Base-by-base conservation (phyloP, 1,140 invertebrate genomes). In the Laupala kohalensis region DNA sequence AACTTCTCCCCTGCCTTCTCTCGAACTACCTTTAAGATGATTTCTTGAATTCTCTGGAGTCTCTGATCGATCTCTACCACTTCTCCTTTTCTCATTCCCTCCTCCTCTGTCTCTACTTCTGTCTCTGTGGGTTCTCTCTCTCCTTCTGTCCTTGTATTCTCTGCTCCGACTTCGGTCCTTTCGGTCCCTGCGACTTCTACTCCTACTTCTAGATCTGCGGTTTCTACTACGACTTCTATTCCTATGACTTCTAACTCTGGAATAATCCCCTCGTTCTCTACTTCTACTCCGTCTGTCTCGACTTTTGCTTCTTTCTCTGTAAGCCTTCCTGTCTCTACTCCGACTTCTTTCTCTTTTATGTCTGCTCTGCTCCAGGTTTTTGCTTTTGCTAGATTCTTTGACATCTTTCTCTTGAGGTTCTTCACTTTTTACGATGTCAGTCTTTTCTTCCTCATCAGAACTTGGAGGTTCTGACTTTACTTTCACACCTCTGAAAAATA, bases 41-140 rank as follows among this genome's bases (percentile, higher is more conserved):
- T 74, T 80, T 71, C 76, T 70, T 70, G 71, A 73, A 67, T 75
- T 77, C 73, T 79, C 78, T 25, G 78, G 73, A 68, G 77, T 78
- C 73, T 78, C 69, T 69, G 72, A 72, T 71, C 72, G 69, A 23
- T 73, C 69, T 73, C 72, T 30, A 23, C 62, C 72, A 19, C 72
- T 73, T 64, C 69, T 71, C 25, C 71, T 72, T 69, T 72, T 74
- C 67, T 75, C 76, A 71, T 73, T 76, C 53, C 78, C 76, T 75
- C 75, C 76, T 25, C 73, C 76, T 73, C 74, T 74, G 26, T 75
- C 75, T 5, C 63, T 67, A 64, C 73, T 53, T 19, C 37, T 53
- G 37, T 53, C 37, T 53, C 83, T 27, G 85, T 81, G 75, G 80
- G 78, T 76, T 80, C 76, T 79, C 79, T 69, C 74, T 81, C 75